These are phyloP conservation scores for Galeopterus variegatus DNA, from an alignment of 2,113 vertebrate genomes.

Conservation along the genomic window DNA sequence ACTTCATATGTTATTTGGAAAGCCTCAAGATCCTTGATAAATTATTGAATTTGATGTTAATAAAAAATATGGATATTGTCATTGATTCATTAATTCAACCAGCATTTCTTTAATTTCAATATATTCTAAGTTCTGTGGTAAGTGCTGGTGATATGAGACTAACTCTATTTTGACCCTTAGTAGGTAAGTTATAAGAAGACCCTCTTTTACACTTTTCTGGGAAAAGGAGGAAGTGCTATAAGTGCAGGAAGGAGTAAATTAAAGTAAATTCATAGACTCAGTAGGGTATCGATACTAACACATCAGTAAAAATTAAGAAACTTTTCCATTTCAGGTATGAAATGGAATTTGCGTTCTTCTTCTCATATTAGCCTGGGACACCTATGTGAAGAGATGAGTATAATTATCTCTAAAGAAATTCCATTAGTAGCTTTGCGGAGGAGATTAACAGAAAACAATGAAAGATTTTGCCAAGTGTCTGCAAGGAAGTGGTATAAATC, in stretches of 20 bases:
- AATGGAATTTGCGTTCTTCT: not conserved
- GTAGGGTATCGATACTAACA: not conserved
- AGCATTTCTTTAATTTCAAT: not conserved
- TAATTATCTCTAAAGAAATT: not conserved
- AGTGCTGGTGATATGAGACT: not conserved
- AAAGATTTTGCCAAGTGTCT: not conserved
- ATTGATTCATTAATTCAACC: not conserved
- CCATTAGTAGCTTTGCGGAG: not conserved
- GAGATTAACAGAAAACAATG: not conserved
- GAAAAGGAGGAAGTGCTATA: not conserved
- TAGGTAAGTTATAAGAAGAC: not conserved
- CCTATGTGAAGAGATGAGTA: not conserved
- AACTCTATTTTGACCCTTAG: not conserved
- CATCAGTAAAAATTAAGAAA: not conserved
- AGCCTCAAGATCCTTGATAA: not conserved
- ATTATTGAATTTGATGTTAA: slow-evolving; percentile 17
- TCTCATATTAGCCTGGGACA: not conserved
- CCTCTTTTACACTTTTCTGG: not conserved
- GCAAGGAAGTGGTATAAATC: not conserved
- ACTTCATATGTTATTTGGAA: not conserved
- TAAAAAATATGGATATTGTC: not conserved
- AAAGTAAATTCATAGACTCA: not conserved
- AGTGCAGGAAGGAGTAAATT: not conserved
- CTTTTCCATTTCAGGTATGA: not conserved
- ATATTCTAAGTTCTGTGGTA: not conserved